Percentiles rank a stretch among this genome's conserved stretches.
These are phyloP conservation scores for Epinotia ramella DNA, from an alignment of 2,888 invertebrate species.

Conservation along the genomic window DNA sequence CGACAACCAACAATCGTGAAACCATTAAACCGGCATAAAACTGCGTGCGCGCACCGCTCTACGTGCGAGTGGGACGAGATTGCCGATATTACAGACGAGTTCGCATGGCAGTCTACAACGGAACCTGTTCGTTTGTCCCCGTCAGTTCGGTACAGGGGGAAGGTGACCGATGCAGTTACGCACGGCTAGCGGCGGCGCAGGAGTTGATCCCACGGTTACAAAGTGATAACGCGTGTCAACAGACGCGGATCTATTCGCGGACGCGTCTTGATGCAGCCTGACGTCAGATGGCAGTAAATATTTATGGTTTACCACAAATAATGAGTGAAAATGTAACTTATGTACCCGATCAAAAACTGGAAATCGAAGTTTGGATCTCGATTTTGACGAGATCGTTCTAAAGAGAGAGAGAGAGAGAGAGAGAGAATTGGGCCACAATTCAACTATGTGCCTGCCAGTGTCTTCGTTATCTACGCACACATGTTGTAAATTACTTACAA, in stretches of 20 bases:
- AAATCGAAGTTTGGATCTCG: background rate
- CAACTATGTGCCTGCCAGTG: background rate
- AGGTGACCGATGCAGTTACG: slow-evolving; percentile 22
- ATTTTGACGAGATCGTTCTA: too few relatives aligned
- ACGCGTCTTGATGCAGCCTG: slow-evolving; percentile 44
- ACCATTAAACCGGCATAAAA: slow-evolving; percentile 46
- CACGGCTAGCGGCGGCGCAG: slow-evolving; percentile 20
- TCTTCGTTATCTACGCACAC: background rate
- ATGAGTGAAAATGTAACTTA: background rate
- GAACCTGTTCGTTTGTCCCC: slow-evolving; percentile 27
- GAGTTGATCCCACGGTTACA: slow-evolving; percentile 55
- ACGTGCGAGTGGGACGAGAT: slow-evolving; percentile 47
- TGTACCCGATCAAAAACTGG: background rate
- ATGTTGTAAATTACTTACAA: too few relatives aligned
- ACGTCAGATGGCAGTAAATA: background rate
- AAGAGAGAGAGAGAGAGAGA: too few relatives aligned
- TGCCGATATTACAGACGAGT: slow-evolving; percentile 43
- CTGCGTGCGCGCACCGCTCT: slow-evolving; percentile 32
- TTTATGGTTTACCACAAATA: background rate
- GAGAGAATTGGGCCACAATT: too few relatives aligned
- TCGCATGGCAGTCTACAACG: slow-evolving; percentile 11
- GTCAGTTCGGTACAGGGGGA: slow-evolving; percentile 9
- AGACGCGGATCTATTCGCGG: slow-evolving; percentile 57
- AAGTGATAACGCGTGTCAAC: slow-evolving; percentile 59
- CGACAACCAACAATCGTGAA: slow-evolving; percentile 18